Base-by-base conservation (phyloP, 2,113 vertebrate species). In the Mola mola region DNA sequence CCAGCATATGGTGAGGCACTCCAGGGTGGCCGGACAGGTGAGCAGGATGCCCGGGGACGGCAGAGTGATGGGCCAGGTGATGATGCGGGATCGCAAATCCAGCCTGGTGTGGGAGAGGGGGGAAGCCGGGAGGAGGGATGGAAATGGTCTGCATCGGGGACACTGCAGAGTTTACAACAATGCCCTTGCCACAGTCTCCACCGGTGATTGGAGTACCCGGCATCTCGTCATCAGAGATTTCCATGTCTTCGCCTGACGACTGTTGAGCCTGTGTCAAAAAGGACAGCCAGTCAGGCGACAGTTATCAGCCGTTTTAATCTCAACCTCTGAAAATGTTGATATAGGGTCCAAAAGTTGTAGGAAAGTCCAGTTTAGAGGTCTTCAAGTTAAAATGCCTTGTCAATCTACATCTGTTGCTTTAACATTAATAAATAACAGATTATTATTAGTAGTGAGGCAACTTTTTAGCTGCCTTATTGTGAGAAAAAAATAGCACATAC, bases 191-290 rank as follows among this genome's bases (percentile, higher is more conserved):
- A 85, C 95, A 96, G n/a, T 97, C 96, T 0, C 92, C 92, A 0
- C 93, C 88, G 66, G 91, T 87, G 86, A 92, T 94, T 0, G 96
- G 94, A 0, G 96, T 93, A 0, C 92, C 91, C 2, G 93, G 95
- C 94, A 96, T 95, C 91, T 99, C 97, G 0, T 98, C 96, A 0
- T 98, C 97, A 0, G 97, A 99, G 89, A 99, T 99, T 73, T 99
- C 97, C 97, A 99, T 99, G 90, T 99, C 97, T 75, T 99, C 97
- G 4, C 96, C 97, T 0, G 97, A 99, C 15, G 97, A 99, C 77
- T 95, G 95, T 74, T 94, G 92, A 77, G 83, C 89, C 97, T 99
- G 84, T 0, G 25, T 0, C 40, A 46, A 21, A 29, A 51, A 3
- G n/a, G 8, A 51, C n/a, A 67, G 41, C 8, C 1, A 8, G 48